Conservation (phyloP, 1,140 invertebrate species). For the Drosophila willistoni region DNA sequence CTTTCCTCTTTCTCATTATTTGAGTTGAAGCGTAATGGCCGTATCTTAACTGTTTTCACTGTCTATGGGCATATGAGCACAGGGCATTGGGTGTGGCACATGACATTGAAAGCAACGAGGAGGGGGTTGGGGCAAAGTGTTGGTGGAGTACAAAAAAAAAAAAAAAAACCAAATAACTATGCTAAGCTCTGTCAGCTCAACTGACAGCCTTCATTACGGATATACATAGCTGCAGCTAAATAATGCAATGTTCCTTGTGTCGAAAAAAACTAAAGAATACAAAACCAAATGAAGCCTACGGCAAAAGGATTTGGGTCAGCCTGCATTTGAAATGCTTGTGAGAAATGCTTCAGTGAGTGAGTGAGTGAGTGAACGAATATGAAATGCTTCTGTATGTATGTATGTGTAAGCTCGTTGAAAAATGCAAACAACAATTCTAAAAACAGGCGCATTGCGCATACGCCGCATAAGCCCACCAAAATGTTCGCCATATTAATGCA, state of each 20-base stretch:
- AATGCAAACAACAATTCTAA: slow-evolving; percentile 45
- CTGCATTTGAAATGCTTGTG: slow-evolving; percentile 71
- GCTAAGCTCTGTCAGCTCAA: slow-evolving; percentile 69
- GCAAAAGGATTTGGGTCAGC: slow-evolving; percentile 73
- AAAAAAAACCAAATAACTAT: slow-evolving; percentile 49
- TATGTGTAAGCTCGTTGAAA: slow-evolving; percentile 42
- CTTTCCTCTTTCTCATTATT: slow-evolving; percentile 54
- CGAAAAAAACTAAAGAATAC: slow-evolving; percentile 44
- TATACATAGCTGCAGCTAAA: slow-evolving; percentile 57
- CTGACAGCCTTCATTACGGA: slow-evolving; percentile 74
- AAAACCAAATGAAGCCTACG: slow-evolving; percentile 69
- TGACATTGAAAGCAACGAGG: slow-evolving; percentile 65
- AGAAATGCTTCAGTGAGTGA: slow-evolving; percentile 41
- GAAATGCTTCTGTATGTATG: background rate
- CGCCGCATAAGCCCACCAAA: slow-evolving; percentile 44
- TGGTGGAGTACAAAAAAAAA: slow-evolving; percentile 16
- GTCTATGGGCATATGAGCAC: background rate
- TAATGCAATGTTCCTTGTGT: slow-evolving; percentile 48
- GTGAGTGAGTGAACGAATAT: slow-evolving; percentile 11
- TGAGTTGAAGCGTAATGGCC: slow-evolving; percentile 47
- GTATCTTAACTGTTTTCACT: slow-evolving; percentile 21
- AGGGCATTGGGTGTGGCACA: slow-evolving; percentile 63
- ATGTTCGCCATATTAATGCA: slow-evolving; percentile 63
- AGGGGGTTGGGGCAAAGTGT: background rate
- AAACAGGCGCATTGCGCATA: slow-evolving; percentile 57